phyloP scores from a whole-genome alignment of 2,113 vertebrate genomes.

The Nannobrachium achirus region DNA sequence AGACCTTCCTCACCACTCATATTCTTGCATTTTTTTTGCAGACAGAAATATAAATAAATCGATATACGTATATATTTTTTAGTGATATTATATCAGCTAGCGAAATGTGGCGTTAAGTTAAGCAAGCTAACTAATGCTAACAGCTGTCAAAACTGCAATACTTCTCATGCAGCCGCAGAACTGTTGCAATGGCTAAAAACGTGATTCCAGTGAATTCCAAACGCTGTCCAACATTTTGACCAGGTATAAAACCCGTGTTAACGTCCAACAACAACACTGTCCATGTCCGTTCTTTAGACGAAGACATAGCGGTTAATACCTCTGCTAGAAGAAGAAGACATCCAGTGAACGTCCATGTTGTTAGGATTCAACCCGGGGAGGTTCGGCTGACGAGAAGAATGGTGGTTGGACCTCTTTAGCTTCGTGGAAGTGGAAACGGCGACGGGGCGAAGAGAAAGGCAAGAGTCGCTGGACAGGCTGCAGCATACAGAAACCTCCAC shows the following conservation, averaged over 20 bases:
- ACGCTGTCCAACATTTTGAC: conserved; percentile 28
- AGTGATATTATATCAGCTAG: background rate
- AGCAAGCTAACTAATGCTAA: background rate
- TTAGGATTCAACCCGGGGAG: conserved; percentile 18
- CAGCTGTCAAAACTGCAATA: conserved; percentile 27
- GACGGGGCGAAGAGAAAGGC: background rate
- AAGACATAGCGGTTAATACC: background rate
- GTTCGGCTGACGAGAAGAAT: conserved; percentile 16
- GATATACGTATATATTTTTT: background rate
- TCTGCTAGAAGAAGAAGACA: background rate
- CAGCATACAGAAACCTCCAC: conserved; percentile 7
- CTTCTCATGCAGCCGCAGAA: conserved; percentile 36
- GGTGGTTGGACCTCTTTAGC: conserved; percentile 54
- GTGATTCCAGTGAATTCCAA: background rate
- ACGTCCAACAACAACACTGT: background rate
- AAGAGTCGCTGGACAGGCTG: background rate
- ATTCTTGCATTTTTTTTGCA: conserved; percentile 68
- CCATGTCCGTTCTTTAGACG: conserved; percentile 10
- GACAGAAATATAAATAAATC: conserved; percentile 11
- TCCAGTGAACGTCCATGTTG: conserved; percentile 49
- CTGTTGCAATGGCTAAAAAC: too few species aligned
- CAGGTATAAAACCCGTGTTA: background rate
- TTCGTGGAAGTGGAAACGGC: conserved; percentile 24
- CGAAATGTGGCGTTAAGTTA: background rate
- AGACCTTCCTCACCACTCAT: conserved; percentile 45